These are phyloP conservation scores for Zenarchopterus dispar DNA, from an alignment of 2,797 vertebrate species.

Conservation along the genomic window DNA sequence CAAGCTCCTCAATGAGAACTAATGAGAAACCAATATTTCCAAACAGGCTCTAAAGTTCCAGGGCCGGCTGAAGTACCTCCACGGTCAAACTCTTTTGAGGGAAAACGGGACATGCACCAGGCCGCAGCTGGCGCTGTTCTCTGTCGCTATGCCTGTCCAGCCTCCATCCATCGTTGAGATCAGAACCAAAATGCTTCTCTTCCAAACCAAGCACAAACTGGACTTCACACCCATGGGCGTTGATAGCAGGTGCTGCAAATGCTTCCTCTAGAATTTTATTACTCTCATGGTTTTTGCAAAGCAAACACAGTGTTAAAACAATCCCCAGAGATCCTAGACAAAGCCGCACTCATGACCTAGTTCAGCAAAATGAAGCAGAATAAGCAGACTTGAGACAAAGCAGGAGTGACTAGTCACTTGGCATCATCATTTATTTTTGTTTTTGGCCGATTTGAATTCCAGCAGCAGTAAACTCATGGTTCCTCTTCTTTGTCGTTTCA, in stretches of 20 bases:
- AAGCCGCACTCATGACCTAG: no score
- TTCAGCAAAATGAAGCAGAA: no score
- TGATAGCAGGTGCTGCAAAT: constrained; percentile 76
- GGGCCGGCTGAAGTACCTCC: constrained; percentile 85
- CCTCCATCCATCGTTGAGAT: constrained; percentile 86
- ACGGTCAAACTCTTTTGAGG: constrained; percentile 69
- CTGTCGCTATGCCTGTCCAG: constrained; percentile 82
- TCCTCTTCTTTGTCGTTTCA: constrained; percentile 33
- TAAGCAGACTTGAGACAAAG: no score
- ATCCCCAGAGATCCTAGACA: neutral
- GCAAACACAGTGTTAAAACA: no score
- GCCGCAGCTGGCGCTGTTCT: constrained; percentile 82
- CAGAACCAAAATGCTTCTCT: constrained; percentile 80
- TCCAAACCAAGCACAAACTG: constrained; percentile 89
- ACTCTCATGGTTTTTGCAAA: no score
- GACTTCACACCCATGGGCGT: constrained; percentile 87
- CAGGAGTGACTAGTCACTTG: no score
- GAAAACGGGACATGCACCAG: constrained; percentile 58
- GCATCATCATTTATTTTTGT: neutral
- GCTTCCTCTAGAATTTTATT: neutral
- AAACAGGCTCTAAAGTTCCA: constrained; percentile 84
- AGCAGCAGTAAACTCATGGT: neutral
- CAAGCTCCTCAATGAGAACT: neutral
- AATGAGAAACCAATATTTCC: neutral
- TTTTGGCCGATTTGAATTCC: neutral